Percentiles rank a stretch among this genome's conserved stretches.
Evolutionary conservation across 1,140 invertebrate species (phyloP).

Genomic region (Sarcophaga peregrina): DNA sequence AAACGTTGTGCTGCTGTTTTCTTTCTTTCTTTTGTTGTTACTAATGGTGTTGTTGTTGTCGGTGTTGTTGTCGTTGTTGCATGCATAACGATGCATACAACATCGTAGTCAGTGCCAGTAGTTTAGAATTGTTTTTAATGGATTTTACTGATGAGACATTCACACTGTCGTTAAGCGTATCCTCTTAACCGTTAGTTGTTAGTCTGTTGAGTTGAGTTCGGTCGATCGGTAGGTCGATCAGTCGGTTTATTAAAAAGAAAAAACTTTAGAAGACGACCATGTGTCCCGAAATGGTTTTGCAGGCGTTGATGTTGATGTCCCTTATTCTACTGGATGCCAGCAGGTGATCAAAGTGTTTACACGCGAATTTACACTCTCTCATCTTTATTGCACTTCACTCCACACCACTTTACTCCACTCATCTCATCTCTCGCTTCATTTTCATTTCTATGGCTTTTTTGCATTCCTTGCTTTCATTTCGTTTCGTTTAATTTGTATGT

Average conservation of each 20-base stretch:
- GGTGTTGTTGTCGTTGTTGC: too few species aligned
- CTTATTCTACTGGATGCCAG: slow-evolving; percentile 48
- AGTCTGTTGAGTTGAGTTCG: background rate
- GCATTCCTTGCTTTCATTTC: background rate
- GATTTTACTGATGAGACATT: background rate
- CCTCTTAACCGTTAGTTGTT: background rate
- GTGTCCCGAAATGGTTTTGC: background rate
- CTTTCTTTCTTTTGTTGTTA: background rate
- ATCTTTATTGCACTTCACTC: slow-evolving; percentile 59
- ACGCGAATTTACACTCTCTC: slow-evolving; percentile 67
- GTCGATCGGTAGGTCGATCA: too few species aligned
- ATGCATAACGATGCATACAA: too few species aligned
- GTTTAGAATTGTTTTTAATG: background rate
- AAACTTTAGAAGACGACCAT: too few species aligned
- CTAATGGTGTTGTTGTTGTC: too few species aligned
- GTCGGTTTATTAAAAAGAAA: background rate
- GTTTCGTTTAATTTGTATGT: too few species aligned
- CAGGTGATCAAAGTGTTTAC: slow-evolving; percentile 66
- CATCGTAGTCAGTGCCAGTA: too few species aligned
- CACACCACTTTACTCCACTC: too few species aligned
- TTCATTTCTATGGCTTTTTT: background rate
- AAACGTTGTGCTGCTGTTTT: slow-evolving; percentile 1
- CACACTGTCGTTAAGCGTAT: background rate
- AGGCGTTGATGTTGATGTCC: slow-evolving; percentile 18
- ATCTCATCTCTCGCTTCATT: too few species aligned